A percentile compares a stretch with the other conserved stretches of the same genome.
These are phyloP conservation scores for Sitta europaea DNA, from an alignment of 2,113 vertebrate species.

Conservation along the genomic window DNA sequence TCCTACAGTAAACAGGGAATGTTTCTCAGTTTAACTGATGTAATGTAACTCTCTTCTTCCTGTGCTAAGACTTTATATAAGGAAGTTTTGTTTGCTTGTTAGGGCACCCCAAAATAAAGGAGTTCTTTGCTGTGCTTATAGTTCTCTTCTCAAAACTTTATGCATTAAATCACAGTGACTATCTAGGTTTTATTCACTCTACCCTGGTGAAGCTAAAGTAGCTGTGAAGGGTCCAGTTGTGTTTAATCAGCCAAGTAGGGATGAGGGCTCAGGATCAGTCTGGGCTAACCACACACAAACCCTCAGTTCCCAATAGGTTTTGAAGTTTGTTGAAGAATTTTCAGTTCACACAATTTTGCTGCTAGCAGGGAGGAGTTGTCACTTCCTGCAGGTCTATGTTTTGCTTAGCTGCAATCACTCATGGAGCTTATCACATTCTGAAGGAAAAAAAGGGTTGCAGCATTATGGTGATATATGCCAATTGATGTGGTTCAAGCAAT, in stretches of 20 bases:
- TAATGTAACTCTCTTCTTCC: neutral
- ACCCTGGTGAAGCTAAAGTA: neutral
- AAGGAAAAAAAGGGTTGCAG: neutral
- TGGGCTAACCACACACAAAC: neutral
- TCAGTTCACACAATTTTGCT: neutral
- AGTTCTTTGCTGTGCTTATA: neutral
- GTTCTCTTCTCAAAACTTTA: neutral
- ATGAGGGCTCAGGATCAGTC: neutral
- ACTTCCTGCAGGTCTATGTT: neutral
- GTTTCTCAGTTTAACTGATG: neutral
- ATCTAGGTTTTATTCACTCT: neutral
- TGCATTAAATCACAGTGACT: neutral
- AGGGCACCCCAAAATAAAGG: neutral
- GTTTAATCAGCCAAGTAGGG: neutral
- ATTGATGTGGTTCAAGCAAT: neutral
- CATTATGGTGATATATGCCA: rapidly evolving
- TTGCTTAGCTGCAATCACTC: neutral
- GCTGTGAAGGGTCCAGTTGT: neutral
- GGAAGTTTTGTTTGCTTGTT: neutral
- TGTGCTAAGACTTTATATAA: neutral
- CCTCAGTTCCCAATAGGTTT: neutral
- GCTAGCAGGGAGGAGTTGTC: neutral
- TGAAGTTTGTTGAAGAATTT: neutral
- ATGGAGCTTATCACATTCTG: rapidly evolving
- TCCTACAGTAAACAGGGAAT: neutral